These are phyloP conservation scores for Tuberolachnus salignus DNA, from an alignment of 2,888 invertebrate species.

Conservation along the genomic window DNA sequence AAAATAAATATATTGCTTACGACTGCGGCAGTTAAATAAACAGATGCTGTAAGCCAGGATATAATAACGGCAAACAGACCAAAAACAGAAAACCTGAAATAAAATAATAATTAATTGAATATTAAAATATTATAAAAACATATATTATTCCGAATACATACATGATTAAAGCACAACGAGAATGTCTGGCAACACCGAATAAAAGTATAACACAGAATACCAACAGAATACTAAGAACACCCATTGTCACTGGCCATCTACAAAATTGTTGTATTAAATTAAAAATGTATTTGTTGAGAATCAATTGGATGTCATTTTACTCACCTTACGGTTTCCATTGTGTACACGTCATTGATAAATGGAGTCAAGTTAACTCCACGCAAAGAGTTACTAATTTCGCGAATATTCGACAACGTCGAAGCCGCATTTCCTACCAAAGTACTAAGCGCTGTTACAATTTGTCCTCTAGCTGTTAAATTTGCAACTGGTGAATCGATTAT, in stretches of 20 bases:
- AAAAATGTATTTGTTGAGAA: conserved; percentile 13
- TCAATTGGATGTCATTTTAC: background rate
- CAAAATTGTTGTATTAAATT: conserved; percentile 5
- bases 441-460: conserved; percentile 73
- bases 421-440: conserved; percentile 77
- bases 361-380: conserved; percentile 72
- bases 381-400: conserved; percentile 76
- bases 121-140: conserved; percentile 17
- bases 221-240: conserved; percentile 81
- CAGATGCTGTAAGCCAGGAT: conserved; percentile 86
- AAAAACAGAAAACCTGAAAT: conserved; percentile 78
- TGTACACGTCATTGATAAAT: conserved; percentile 60
- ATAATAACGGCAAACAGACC: conserved; percentile 83
- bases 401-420: conserved; percentile 76
- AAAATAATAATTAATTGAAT: conserved; percentile 15
- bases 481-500: conserved; percentile 78
- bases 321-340: conserved; percentile 62
- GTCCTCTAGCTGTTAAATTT: conserved; percentile 77
- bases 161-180: conserved; percentile 85
- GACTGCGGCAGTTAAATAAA: conserved; percentile 84
- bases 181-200: conserved; percentile 87
- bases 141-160: conserved; percentile 62
- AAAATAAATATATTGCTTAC: conserved; percentile 63
- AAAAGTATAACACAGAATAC: conserved; percentile 87
- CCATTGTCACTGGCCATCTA: conserved; percentile 89